Evolutionary conservation across 2,113 vertebrate genomes (phyloP), one percentile per base, ranked within the genome.

Genomic region (Phalacrocorax pelagicus): DNA sequence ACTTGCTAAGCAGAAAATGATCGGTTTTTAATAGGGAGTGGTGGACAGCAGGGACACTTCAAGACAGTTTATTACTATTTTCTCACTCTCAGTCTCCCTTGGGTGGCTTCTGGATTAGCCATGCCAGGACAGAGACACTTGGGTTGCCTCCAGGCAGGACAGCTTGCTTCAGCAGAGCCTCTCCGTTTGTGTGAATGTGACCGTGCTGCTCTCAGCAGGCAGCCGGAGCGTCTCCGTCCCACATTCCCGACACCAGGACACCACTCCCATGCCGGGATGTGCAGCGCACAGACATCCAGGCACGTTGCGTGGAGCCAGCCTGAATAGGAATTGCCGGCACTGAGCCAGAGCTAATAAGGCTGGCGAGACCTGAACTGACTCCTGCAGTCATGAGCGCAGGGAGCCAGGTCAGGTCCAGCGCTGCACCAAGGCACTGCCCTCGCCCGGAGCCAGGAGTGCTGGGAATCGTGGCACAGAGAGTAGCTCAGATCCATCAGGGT

Each of bases 241-340:
- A 80, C 96, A 96, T 95, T 96, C 96, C 92, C 79, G 93, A 96
- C 94, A 93, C 81, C 22, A 11, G 94, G 96, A 96, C 96, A 96
- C 84, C 78, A 75, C 84, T 97, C 90, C 96, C 93, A 91, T 90
- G 92, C 65, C 24, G 94, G 90, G 96, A 94, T 92, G 81, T 85
- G 94, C 93, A 46, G 7, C 13, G 84, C 11, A 4, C 95, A 95
- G 94, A 81, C 94, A 94, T 55, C 89, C 95, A 95, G 87, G 94
- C 94, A 95, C 74, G 77, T 34, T 92, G 94, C 16, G 17, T 30
- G 77, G 89, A 95, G 91, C 89, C 91, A 82, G 96, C 70, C 57
- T 46, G 86, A 87, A 90, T 82, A 92, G 96, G 93, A 95, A 87
- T 59, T 7, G 80, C 54, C 5, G 80, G 95, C 75, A 4, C 63